Conservation (phyloP, 2,888 invertebrate genomes). For the Folsomia candida region DNA sequence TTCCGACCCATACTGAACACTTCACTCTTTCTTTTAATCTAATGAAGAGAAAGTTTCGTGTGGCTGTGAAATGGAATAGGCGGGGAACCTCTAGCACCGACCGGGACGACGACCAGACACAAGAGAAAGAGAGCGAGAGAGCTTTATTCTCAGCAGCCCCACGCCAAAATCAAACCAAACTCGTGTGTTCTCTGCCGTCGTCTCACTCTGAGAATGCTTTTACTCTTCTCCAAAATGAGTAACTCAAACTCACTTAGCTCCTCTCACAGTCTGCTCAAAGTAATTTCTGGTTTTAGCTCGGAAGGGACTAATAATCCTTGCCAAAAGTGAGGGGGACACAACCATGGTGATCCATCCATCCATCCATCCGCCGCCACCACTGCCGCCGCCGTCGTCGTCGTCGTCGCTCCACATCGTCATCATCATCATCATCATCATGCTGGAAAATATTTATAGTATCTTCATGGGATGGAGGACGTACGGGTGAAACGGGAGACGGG, state of each 20-base stretch:
- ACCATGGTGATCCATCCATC: no score
- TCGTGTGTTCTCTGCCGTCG: not conserved
- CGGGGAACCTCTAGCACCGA: not conserved
- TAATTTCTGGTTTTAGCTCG: conserved; percentile 26
- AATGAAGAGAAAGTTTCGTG: conserved; percentile 9
- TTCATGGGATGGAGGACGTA: no score
- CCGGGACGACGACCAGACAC: conserved; percentile 10
- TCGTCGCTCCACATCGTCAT: no score
- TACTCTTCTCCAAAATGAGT: not conserved
- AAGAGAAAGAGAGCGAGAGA: conserved; percentile 14
- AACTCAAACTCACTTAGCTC: not conserved
- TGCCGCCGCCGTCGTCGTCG: no score
- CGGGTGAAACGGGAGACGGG: no score
- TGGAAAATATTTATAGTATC: no score
- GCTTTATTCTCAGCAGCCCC: conserved; percentile 36
- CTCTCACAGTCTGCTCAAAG: conserved; percentile 27
- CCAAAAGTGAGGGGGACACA: not conserved
- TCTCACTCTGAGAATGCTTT: not conserved
- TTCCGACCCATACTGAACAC: not conserved
- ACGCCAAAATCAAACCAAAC: conserved; percentile 29
- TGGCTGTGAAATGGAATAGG: not conserved
- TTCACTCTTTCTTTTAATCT: conserved; percentile 11
- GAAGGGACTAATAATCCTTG: not conserved
- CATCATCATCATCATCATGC: no score
- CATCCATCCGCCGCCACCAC: no score